These are phyloP conservation scores for Mesaphorura yosii DNA, from an alignment of 1,140 invertebrate genomes.

Conservation along the genomic window DNA sequence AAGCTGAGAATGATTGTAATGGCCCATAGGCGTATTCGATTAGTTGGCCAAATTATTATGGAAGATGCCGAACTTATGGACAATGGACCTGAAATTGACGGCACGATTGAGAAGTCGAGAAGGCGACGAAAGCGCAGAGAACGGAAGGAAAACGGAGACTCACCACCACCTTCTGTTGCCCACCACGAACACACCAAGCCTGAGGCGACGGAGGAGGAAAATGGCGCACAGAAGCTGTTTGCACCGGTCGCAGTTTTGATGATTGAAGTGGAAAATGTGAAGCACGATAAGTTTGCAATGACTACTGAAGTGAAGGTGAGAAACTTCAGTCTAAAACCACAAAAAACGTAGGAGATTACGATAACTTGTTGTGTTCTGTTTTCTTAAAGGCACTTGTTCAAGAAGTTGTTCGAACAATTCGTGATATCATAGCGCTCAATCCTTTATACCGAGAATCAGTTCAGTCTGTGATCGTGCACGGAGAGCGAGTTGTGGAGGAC, in stretches of 20 bases:
- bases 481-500: slow-evolving; percentile 65
- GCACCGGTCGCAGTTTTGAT: slow-evolving; percentile 57
- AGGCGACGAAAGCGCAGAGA: slow-evolving; percentile 15
- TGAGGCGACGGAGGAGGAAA: slow-evolving; percentile 21
- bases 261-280: slow-evolving; percentile 89
- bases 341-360: too few species aligned
- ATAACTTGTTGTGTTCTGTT: too few species aligned
- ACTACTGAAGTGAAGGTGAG: slow-evolving; percentile 86
- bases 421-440: slow-evolving; percentile 93
- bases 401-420: slow-evolving; percentile 94
- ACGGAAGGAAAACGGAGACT: neutral
- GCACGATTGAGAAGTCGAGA: slow-evolving; percentile 17
- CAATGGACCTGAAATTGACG: neutral
- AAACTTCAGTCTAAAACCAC: neutral
- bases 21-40: slow-evolving; percentile 77
- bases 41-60: slow-evolving; percentile 62
- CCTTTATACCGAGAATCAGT: slow-evolving; percentile 65
- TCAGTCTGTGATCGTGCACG: slow-evolving; percentile 48
- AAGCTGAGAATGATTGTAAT: slow-evolving; percentile 83
- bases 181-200: neutral
- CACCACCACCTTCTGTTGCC: neutral
- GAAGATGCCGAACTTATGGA: too few species aligned
- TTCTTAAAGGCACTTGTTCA: slow-evolving; percentile 69
- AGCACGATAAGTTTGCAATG: slow-evolving; percentile 75
- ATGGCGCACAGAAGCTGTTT: slow-evolving; percentile 7